phyloP scores from a whole-genome alignment of 2,797 vertebrate genomes.

The Phoxinus dragarum region DNA sequence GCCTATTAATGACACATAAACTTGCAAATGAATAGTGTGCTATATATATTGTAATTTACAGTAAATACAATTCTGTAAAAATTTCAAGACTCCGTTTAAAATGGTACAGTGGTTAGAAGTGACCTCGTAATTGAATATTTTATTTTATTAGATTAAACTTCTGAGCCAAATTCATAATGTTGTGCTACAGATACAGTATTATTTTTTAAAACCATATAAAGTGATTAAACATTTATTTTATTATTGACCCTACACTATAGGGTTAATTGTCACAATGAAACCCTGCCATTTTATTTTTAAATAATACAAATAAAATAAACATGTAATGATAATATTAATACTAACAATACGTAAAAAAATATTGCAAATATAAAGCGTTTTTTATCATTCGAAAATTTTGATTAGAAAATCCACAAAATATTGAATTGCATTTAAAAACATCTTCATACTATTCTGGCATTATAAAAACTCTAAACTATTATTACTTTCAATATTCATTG shows the following conservation, averaged over 20 bases:
- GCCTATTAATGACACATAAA: background rate
- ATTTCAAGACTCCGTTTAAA: background rate
- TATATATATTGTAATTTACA: background rate
- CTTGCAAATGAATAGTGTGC: background rate
- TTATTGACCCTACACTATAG: background rate
- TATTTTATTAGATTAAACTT: background rate
- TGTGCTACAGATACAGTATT: background rate
- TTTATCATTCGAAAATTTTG: background rate
- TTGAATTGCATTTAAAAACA: background rate
- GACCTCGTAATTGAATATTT: background rate
- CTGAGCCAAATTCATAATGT: background rate
- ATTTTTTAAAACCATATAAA: background rate
- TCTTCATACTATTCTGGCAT: background rate
- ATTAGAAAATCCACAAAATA: background rate
- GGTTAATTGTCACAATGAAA: background rate
- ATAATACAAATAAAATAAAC: background rate
- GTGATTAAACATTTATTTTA: background rate
- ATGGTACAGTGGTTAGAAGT: background rate
- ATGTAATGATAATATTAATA: background rate
- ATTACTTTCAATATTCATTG: background rate
- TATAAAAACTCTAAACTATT: background rate
- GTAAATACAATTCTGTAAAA: too few species aligned
- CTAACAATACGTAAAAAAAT: background rate
- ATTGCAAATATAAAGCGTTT: background rate
- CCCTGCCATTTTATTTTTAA: background rate